A percentile compares a stretch with the other conserved stretches of the same genome.
phyloP scores from a whole-genome alignment of 2,797 vertebrate species.

The Mormyrops boulengeri region DNA sequence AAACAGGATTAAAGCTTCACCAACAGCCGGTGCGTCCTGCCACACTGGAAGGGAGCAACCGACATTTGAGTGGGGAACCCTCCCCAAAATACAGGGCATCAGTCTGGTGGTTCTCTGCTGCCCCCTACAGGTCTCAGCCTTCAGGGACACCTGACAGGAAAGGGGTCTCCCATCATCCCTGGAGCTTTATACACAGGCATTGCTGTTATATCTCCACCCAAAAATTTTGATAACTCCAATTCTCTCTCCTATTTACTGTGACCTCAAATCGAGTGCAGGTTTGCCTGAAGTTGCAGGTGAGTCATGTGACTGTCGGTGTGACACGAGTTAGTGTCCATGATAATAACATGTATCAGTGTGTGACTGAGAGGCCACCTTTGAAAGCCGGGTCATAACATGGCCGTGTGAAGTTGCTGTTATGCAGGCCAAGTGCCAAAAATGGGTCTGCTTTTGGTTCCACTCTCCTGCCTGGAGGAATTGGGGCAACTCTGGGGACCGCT shows the following conservation, averaged over 20 bases:
- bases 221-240: background rate
- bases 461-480: background rate
- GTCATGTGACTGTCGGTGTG: background rate
- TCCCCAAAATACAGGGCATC: background rate
- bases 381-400: background rate
- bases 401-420: background rate
- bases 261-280: background rate
- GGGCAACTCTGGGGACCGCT: background rate
- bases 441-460: background rate
- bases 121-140: slow-evolving; percentile 30
- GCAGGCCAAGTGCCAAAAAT: background rate
- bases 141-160: background rate
- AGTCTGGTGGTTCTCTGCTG: slow-evolving; percentile 27
- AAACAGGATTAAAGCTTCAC: background rate
- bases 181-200: background rate
- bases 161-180: background rate
- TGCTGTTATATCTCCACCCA: background rate
- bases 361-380: background rate
- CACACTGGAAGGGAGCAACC: background rate
- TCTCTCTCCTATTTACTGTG: background rate
- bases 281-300: background rate
- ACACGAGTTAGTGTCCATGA: background rate
- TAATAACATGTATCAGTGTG: background rate
- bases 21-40: background rate
- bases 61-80: background rate